Base-by-base conservation (phyloP, 2,797 vertebrate species). In the Miichthys miiuy region DNA sequence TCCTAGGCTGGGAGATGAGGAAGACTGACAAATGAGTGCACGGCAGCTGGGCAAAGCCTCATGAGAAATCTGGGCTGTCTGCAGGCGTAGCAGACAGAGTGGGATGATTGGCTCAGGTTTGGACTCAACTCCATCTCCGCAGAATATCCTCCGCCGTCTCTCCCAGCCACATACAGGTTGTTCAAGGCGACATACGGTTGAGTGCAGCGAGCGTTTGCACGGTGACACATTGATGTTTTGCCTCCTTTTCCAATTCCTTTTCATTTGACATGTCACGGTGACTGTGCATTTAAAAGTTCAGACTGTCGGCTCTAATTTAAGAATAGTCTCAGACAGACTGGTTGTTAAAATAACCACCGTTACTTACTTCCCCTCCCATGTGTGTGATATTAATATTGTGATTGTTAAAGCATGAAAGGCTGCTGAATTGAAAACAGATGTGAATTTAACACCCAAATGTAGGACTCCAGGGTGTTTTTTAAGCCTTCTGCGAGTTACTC, bases 221-320 rank as follows among this genome's bases (percentile, higher is more conserved):
- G 51, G 72, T 80, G 90, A 92, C 89, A 85, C 88, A 80, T 77
- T 63, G 82, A 89, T 71, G 76, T 25, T 78, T 68, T 56, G 80
- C 77, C 78, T 79, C 55, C 69, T 75, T 51, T 72, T 75, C 67
- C 34, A 2, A 58, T 79, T 72, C 69, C 64, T 18, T 71, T 79
- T 91, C 77, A 77, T 88, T 75, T 86, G 85, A 88, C 83, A 81
- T 83, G 89, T 77, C 85, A 87, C 83, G 75, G 42, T 86, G 88
- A 86, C 82, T 88, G 80, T 75, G 82, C 82, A 54, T 87, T 90
- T 90, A 90, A 93, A 93, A 92, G 90, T 91, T 91, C 91, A 91
- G 76, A 77, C 86, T 89, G 93, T 92, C 91, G 90, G 75, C 65
- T 89, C 68, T 83, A 3, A 91, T 91, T 88, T 88, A 52, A 71